Conservation (phyloP, 2,888 invertebrate species). For the Spisula subtruncata region DNA sequence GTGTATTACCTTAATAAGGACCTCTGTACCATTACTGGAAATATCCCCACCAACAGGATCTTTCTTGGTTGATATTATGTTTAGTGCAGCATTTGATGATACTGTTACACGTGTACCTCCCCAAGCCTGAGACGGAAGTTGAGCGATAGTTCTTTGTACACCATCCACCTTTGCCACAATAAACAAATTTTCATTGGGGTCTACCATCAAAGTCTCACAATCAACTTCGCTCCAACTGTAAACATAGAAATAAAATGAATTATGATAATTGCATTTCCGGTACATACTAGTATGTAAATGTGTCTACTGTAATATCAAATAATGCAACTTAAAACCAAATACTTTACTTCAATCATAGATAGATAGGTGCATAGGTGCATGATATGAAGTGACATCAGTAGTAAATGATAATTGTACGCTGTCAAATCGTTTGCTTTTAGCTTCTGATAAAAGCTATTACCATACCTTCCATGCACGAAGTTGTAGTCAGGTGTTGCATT, state of each 20-base stretch:
- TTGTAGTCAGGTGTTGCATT: no score
- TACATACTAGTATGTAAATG: no score
- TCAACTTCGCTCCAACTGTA: constrained; percentile 72
- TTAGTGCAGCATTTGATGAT: constrained; percentile 33
- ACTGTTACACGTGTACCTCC: constrained; percentile 35
- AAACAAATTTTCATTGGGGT: constrained; percentile 69
- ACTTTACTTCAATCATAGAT: no score
- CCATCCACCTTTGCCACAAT: constrained; percentile 66
- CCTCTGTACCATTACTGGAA: constrained; percentile 52
- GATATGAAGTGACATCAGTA: no score
- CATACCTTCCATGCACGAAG: no score
- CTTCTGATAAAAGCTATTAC: no score
- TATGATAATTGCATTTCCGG: no score
- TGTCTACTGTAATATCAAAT: no score
- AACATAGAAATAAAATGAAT: neutral
- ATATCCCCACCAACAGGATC: constrained; percentile 65
- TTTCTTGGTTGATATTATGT: constrained; percentile 36
- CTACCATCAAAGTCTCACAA: constrained; percentile 73
- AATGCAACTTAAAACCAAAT: no score
- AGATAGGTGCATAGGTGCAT: no score
- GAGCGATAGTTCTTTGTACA: constrained; percentile 62
- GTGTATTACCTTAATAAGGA: constrained; percentile 53
- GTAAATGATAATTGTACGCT: no score
- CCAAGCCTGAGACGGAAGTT: constrained; percentile 68
- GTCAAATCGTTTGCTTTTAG: no score